Base-by-base conservation (phyloP, 1,140 invertebrate species). In the Halesus radiatus region DNA sequence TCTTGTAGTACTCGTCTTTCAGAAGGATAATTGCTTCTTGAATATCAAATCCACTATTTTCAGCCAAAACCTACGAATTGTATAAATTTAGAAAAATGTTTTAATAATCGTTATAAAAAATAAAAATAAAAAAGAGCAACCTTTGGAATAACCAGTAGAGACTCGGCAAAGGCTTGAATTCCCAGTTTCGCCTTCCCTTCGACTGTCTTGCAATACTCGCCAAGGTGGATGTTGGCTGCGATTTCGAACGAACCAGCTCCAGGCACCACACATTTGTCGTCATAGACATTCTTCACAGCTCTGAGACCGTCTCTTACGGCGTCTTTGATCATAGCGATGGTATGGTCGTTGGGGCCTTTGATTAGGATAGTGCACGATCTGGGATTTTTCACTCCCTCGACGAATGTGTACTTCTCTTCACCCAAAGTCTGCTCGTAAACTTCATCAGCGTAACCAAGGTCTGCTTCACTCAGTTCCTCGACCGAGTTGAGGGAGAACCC, bases 191-290 rank as follows among this genome's bases (percentile, higher is more conserved):
- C 92, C 86, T 98, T 96, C 53, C 98, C 98, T 88, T 98, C 98
- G 0, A 99, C 93, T 80, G 93, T 91, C 76, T 97, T 95, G 86
- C 98, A 98, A 85, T 92, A 97, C 80, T 94, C 92, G 81, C 93
- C 91, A 23, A 99, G 89, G 85, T 94, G 93, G 85, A 94, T 93
- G 85, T 96, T 94, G 20, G 96, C 97, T 66, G 95, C 94, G 76
- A 99, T 92, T 91, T 99, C 99, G 90, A 98, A 99, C 18, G 98
- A 96, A 66, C 98, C 98, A 76, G 98, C 99, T 62, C 98, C 99
- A 56, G 98, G 96, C 80, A 99, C 91, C 16, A 99, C 88, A 78
- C 91, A 92, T 84, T 92, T 91, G 90, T 99, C 99, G 86, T 98
- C 96, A 84, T 99, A 95, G 26, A 97, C 95, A 90, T 99, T 99